Evolutionary conservation across 2,888 invertebrate species (phyloP), one percentile per base, ranked within the genome.

Genomic region (Parapristionchus giblindavisi): DNA sequence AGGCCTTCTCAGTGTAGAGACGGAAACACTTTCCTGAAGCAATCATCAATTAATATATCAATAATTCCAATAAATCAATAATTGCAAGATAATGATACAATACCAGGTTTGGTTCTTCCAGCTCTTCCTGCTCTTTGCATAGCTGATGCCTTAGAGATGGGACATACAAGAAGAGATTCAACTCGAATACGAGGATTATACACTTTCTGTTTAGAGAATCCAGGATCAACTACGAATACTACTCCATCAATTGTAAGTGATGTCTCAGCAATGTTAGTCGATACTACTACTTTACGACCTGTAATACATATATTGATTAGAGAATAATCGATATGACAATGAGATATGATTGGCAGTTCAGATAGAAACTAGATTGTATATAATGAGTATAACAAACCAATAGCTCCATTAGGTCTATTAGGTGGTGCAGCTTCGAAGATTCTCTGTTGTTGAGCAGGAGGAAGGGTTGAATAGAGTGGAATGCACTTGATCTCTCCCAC

Each of bases 251-350:
- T 99, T 5, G 99, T 99, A 34, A 99, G 90, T 0, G 98, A 98
- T 0, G 99, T 99, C 90, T 99, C 99, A 0, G 99, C 99, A 82
- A 99, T 99, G 89, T 99, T 99, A 0, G 99, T 99, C 0, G 98
- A 97, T 0, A 99, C 96, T 0, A 99, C 98, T 75, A 85, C 85
- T 70, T 88, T 88, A 11, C 88, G 77, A 40, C 87, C 86, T 85
- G 58, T 52, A 77, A 66, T 5, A 27, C n/a, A n/a, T 14, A 3
- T 8, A 58, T 58, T 58, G 11, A 56, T 43, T 43, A 14, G 43
- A 43, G 17, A 14, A 14, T 14, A 14, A 14, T 43, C 11, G 8
- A 17, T 17, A 43, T 43, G 17, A 43, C 8, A 43, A 14, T 43
- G 43, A 43, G 17, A 43, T 14, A 17, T 43, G 43, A n/a, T n/a